Percentiles rank a stretch among this genome's conserved stretches.
Conservation (phyloP, 1,140 invertebrate species). For the Branchinecta lynchi region DNA sequence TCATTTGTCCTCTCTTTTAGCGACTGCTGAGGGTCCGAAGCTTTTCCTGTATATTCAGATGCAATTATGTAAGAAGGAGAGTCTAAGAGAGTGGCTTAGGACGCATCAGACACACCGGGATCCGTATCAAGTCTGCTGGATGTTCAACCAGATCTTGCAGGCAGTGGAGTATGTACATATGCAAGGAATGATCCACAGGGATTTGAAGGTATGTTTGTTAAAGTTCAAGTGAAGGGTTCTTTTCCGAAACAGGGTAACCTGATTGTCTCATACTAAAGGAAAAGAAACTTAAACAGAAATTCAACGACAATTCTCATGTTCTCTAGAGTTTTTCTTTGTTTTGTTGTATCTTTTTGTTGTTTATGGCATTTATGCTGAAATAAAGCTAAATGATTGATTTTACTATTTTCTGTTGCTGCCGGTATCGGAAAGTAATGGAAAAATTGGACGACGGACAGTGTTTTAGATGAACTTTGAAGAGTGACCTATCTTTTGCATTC, state of each 20-base stretch:
- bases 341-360: no score
- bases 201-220: conserved; percentile 56
- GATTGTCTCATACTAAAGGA: background rate
- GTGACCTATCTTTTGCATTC: no score
- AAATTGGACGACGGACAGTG: no score
- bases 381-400: no score
- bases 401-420: no score
- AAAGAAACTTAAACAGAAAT: background rate
- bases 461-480: no score
- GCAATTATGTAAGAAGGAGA: conserved; percentile 80
- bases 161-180: conserved; percentile 91
- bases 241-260: background rate
- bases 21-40: background rate
- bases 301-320: background rate
- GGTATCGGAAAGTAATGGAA: no score
- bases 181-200: conserved; percentile 78
- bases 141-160: conserved; percentile 82
- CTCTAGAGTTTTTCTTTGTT: no score
- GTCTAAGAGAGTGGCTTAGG: conserved; percentile 74
- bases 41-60: conserved; percentile 90
- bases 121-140: conserved; percentile 41
- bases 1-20: no score
- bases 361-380: no score
- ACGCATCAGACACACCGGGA: conserved; percentile 32
- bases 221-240: background rate